phyloP scores from a whole-genome alignment of 1,140 invertebrate species.

The Drosophila saltans region DNA sequence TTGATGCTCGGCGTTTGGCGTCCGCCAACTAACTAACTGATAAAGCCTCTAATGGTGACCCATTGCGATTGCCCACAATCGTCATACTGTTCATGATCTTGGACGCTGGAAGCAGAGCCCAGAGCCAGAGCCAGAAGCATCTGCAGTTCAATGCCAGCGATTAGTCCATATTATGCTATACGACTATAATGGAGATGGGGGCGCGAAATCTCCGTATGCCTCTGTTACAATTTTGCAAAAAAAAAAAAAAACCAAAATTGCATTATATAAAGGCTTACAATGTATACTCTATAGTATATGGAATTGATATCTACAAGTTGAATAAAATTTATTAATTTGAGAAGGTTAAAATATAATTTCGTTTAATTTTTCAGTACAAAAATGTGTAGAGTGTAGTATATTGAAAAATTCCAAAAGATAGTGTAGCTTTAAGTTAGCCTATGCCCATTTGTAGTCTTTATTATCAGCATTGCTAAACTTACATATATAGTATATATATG shows the following conservation, averaged over 20 bases:
- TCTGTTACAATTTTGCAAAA: slow-evolving; percentile 45
- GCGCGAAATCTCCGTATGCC: slow-evolving; percentile 44
- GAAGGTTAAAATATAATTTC: too few relatives aligned
- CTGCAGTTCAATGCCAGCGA: slow-evolving; percentile 57
- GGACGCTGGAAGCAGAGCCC: slow-evolving; percentile 31
- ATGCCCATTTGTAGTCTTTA: neutral
- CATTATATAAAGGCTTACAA: too few relatives aligned
- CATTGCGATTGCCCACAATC: slow-evolving; percentile 45
- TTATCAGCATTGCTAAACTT: slow-evolving; percentile 25
- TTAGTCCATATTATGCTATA: slow-evolving; percentile 29
- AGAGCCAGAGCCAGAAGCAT: slow-evolving; percentile 21
- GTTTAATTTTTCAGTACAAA: too few relatives aligned
- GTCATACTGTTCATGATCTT: slow-evolving; percentile 55
- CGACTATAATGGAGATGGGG: slow-evolving; percentile 23
- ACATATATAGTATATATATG: slow-evolving; percentile 30
- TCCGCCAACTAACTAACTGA: slow-evolving; percentile 61
- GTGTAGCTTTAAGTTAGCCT: slow-evolving; percentile 9
- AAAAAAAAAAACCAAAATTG: slow-evolving; percentile 11
- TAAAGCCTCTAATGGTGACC: slow-evolving; percentile 48
- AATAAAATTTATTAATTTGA: too few relatives aligned
- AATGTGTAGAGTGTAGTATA: neutral
- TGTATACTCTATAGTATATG: too few relatives aligned
- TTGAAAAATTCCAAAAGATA: neutral
- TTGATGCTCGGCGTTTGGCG: slow-evolving; percentile 41
- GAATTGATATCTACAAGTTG: too few relatives aligned